Evolutionary conservation across 2,797 vertebrate genomes (phyloP), one percentile per base, ranked within the genome.

Genomic region (Clamator glandarius): DNA sequence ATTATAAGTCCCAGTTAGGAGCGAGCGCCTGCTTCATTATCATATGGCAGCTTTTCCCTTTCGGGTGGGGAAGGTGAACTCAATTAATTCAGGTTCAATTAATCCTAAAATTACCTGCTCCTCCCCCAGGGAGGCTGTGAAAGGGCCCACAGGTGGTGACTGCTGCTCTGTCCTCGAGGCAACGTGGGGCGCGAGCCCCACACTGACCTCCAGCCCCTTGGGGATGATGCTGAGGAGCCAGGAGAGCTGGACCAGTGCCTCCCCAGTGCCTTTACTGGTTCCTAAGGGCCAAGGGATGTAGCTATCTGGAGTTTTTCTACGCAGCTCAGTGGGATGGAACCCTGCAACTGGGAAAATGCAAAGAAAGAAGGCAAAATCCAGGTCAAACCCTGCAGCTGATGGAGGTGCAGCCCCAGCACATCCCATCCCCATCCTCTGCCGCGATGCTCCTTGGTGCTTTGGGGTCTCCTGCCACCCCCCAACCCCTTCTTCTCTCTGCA

Each of bases 81-180:
- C 94, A 93, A 97, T 96, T 95, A 96, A 96, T 87, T 66, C 82
- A 51, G 84, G 68, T 79, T 84, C 90, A 96, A 87, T 96, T 94
- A 95, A 90, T 54, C 84, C 84, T 84, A 70, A 96, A 95, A 96
- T 96, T 92, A 76, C 84, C 88, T 7, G 0, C 59, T 92, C n/a
- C 48, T 83, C 55, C 46, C 69, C 55, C 16, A 3, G 51, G 16
- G 86, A 67, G 73, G 42, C 55, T 20, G 2, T n/a, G 68, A 69
- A 61, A 51, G 26, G 83, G 36, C n/a, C 36, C 6, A 4, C 35
- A 35, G 36, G 62, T 2, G 1, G 62, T 0, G 0, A 29, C 28
- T n/a, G 61, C 73, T 5, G 4, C 24, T 61, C 31, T 33, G 36
- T 79, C 79, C 81, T 84, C 21, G 51, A 84, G 72, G 89, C 2